Evolutionary conservation across 1,140 invertebrate genomes (phyloP).

Genomic region (Protaetia brevitarsis): DNA sequence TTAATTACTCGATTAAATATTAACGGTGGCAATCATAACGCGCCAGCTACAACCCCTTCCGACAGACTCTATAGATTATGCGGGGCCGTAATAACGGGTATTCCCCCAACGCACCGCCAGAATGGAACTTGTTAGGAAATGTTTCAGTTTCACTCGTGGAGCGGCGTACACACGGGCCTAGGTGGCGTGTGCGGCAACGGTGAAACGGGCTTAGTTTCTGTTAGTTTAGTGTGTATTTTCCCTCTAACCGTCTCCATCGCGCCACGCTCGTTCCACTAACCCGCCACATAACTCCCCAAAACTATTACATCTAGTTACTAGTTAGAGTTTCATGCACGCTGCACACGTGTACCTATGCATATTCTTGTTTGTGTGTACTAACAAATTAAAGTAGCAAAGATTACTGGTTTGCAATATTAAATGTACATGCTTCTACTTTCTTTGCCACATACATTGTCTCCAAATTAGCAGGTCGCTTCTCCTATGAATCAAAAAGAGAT

Average conservation of each 20-base stretch:
- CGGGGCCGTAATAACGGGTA: slow-evolving; percentile 41
- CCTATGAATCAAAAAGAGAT: too few species aligned
- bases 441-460: too few species aligned
- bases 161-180: neutral
- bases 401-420: too few species aligned
- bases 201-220: slow-evolving; percentile 11
- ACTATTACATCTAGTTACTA: neutral
- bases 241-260: neutral
- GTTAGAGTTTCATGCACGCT: neutral
- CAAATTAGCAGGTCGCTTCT: too few species aligned
- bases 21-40: slow-evolving; percentile 50
- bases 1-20: slow-evolving; percentile 52
- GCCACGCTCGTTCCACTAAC: neutral
- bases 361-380: too few species aligned
- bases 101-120: slow-evolving; percentile 38
- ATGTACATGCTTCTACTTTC: too few species aligned
- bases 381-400: too few species aligned
- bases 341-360: neutral
- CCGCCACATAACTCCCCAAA: neutral
- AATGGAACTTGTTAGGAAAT: slow-evolving; percentile 39
- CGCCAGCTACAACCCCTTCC: slow-evolving; percentile 41
- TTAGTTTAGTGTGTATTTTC: slow-evolving; percentile 6
- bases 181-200: neutral
- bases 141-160: slow-evolving; percentile 13
- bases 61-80: slow-evolving; percentile 47